These are phyloP conservation scores for Drosophila repleta DNA, from an alignment of 1,140 invertebrate genomes.

Conservation along the genomic window DNA sequence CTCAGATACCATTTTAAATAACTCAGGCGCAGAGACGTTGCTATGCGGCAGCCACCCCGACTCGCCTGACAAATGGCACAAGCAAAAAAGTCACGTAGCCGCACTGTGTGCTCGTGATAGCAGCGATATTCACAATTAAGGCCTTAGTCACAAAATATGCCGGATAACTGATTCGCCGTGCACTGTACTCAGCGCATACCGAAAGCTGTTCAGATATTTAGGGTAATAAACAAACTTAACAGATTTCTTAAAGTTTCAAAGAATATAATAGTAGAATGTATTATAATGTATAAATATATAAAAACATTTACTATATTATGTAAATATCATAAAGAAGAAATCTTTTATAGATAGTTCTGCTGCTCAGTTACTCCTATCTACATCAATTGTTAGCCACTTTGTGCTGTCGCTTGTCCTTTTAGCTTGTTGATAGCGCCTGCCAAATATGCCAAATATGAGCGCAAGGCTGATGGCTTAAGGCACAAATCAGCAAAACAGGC, in stretches of 20 bases:
- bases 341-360: no score
- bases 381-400: neutral
- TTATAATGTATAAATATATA: no score
- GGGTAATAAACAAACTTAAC: no score
- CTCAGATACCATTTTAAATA: conserved; percentile 59
- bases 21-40: conserved; percentile 35
- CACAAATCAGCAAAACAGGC: conserved; percentile 46
- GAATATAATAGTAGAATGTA: no score
- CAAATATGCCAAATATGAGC: conserved; percentile 62
- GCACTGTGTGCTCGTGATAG: conserved; percentile 55
- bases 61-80: conserved; percentile 46
- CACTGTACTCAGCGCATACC: no score
- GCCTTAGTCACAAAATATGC: conserved; percentile 4
- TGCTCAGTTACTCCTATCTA: no score
- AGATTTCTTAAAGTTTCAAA: no score
- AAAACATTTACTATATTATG: no score
- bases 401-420: conserved; percentile 43
- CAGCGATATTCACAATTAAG: conserved; percentile 24
- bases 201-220: neutral
- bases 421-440: conserved; percentile 17
- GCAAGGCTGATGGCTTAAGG: conserved; percentile 47
- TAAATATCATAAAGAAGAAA: no score
- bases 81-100: conserved; percentile 62
- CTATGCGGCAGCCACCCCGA: conserved; percentile 6
- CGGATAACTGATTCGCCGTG: conserved; percentile 10